Evolutionary conservation across 2,888 invertebrate genomes (phyloP), one percentile per base, ranked within the genome.

Genomic region (Nineta flava): DNA sequence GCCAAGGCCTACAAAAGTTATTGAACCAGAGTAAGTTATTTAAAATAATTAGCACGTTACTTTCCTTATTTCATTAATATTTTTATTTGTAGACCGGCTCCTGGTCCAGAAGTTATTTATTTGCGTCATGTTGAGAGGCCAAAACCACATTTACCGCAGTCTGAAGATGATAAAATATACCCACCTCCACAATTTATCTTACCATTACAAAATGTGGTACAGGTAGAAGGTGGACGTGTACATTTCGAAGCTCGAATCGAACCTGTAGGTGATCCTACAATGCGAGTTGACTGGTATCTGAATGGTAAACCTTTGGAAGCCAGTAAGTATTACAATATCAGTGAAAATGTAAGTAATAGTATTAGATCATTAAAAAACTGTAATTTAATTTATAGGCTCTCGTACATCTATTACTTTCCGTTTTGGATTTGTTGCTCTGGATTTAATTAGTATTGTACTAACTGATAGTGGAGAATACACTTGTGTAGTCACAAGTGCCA

Each of bases 191-290:
- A 87, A 68, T 93, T 93, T 70, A 87, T 91, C 62, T 82, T 91
- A 68, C 91, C 91, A 59, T 73, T 93, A 58, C 78, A 79, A 61
- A 86, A 90, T 70, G 75, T 83, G 55, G 73, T 82, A 58, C 83
- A 88, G 65, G 76, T 81, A 63, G 95, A 95, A 71, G 91, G 94
- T 67, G 90, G 90, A 63, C 82, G 88, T 64, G 83, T 92, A 62
- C 93, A 95, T 73, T 93, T 97, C 75, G 96, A 97, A 74, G 95
- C 94, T 65, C 85, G 93, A 69, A 87, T 96, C 70, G 88, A 91
- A 70, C 96, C 96, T 58, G 88, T 94, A 62, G 94, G 94, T 57
- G 96, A 97, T 70, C 93, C 95, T 55, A 86, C 85, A 47, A 91
- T 96, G 91, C 83, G 83, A 62, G 88, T 96, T 59, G 93, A 95